phyloP scores from a whole-genome alignment of 2,797 vertebrate species.

The Morelia viridis region DNA sequence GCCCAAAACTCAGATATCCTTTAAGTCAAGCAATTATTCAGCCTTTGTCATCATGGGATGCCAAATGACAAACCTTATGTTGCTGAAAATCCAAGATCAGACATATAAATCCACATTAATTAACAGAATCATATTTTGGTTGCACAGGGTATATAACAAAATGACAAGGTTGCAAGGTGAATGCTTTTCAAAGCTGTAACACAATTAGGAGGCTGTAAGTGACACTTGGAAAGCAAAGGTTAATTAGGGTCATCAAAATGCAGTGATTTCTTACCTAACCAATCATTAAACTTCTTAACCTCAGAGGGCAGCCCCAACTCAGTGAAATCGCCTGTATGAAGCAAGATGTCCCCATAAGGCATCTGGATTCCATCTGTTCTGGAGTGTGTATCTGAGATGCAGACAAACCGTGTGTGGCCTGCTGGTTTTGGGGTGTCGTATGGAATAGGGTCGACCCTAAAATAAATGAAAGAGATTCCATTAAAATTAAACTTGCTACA shows the following conservation, averaged over 20 bases:
- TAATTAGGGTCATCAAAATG: slow-evolving; percentile 80
- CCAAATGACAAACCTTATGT: slow-evolving; percentile 41
- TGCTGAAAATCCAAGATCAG: slow-evolving; percentile 62
- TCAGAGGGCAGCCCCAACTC: slow-evolving; percentile 97
- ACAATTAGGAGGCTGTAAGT: slow-evolving; percentile 80
- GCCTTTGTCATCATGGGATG: neutral
- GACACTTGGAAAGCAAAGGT: slow-evolving; percentile 77
- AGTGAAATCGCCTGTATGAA: slow-evolving; percentile 97
- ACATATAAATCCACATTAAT: slow-evolving; percentile 71
- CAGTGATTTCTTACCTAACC: slow-evolving; percentile 93
- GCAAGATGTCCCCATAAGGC: slow-evolving; percentile 97
- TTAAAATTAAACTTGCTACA: slow-evolving; percentile 70
- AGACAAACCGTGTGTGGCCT: slow-evolving; percentile 97
- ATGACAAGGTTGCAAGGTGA: slow-evolving; percentile 47
- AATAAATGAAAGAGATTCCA: slow-evolving; percentile 77
- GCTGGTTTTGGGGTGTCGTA: slow-evolving; percentile 95
- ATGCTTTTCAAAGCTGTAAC: slow-evolving; percentile 73
- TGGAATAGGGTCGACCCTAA: slow-evolving; percentile 89
- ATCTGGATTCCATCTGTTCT: slow-evolving; percentile 99
- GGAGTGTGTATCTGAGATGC: slow-evolving; percentile 96
- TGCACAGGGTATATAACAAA: slow-evolving; percentile 65
- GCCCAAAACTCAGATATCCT: neutral
- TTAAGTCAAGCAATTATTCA: neutral
- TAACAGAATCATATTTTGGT: slow-evolving; percentile 69
- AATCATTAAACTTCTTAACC: slow-evolving; percentile 99